Conservation (phyloP, 2,113 vertebrate species). For the Gadus chalcogrammus region DNA sequence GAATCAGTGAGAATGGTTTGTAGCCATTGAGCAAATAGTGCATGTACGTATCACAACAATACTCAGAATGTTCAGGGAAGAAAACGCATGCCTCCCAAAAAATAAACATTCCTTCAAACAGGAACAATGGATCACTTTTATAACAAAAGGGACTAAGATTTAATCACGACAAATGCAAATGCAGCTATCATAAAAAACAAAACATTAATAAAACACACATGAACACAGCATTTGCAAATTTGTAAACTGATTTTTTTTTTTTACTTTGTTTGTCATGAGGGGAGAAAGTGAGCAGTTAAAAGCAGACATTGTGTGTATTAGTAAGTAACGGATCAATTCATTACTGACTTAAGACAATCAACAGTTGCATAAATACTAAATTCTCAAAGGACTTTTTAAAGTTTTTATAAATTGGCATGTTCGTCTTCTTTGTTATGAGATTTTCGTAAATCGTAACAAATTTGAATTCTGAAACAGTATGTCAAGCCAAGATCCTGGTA, state of each 20-base stretch:
- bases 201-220: constrained; percentile 34
- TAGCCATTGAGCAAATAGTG: constrained; percentile 58
- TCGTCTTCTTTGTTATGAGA: too few species aligned
- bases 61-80: constrained; percentile 26
- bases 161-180: constrained; percentile 53
- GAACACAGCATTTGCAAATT: constrained; percentile 31
- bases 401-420: too few species aligned
- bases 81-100: constrained; percentile 42
- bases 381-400: too few species aligned
- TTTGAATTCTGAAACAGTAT: too few species aligned
- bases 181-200: constrained; percentile 40
- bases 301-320: constrained; percentile 20
- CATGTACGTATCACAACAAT: constrained; percentile 49
- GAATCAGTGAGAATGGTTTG: constrained; percentile 25
- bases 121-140: constrained; percentile 71
- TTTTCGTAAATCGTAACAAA: too few species aligned
- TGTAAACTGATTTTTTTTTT: constrained; percentile 26
- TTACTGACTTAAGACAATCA: too few species aligned
- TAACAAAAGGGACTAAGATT: constrained; percentile 62
- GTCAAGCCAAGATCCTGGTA: too few species aligned
- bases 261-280: constrained; percentile 22
- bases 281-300: not conserved
- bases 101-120: constrained; percentile 78
- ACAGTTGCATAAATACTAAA: too few species aligned
- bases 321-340: too few species aligned